These are phyloP conservation scores for Unio pictorum DNA, from an alignment of 2,888 invertebrate genomes.

Conservation along the genomic window DNA sequence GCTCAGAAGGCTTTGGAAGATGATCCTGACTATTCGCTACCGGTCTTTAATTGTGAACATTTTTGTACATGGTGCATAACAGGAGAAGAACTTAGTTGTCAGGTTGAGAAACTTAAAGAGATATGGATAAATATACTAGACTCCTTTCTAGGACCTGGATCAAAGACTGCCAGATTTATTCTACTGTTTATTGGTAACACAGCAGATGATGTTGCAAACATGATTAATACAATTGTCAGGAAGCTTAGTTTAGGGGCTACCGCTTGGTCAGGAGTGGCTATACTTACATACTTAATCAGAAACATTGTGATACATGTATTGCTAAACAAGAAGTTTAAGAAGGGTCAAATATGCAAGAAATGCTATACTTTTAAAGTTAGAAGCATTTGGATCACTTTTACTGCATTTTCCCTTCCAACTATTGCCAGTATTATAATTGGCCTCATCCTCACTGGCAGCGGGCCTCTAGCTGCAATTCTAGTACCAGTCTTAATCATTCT, in stretches of 20 bases:
- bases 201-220: not conserved
- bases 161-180: constrained; percentile 9
- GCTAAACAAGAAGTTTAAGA: too few species aligned
- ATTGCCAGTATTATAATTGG: constrained; percentile 11
- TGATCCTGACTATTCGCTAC: not conserved
- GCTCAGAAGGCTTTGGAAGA: constrained; percentile 8
- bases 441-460: constrained; percentile 6
- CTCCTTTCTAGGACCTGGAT: constrained; percentile 2
- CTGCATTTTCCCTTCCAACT: constrained; percentile 7
- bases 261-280: too few species aligned
- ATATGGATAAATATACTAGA: constrained; percentile 1
- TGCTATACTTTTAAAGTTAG: constrained; percentile 10
- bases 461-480: constrained; percentile 7
- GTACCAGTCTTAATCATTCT: constrained; percentile 5
- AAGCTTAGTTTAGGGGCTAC: constrained; percentile 7
- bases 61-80: constrained; percentile 9
- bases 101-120: constrained; percentile 5
- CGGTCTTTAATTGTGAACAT: constrained; percentile 6
- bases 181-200: constrained; percentile 4
- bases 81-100: constrained; percentile 11
- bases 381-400: constrained; percentile 15
- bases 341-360: constrained; percentile 7
- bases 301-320: too few species aligned
- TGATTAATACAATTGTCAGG: too few species aligned
- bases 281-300: too few species aligned